Percentiles rank a stretch among this genome's conserved stretches.
These are phyloP conservation scores for Sciurus vulgaris DNA, from an alignment of 2,797 vertebrate species.

Conservation along the genomic window DNA sequence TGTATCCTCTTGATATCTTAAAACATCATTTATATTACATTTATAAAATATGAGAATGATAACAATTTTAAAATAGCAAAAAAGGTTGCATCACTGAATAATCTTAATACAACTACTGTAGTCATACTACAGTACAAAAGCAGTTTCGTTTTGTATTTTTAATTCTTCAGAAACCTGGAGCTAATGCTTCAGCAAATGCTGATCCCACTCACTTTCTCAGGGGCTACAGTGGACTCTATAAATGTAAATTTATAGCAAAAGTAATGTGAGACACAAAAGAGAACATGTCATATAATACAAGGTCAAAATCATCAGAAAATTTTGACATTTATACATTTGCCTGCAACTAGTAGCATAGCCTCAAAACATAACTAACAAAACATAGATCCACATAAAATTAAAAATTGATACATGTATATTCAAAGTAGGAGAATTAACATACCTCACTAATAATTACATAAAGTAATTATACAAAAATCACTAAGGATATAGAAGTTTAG, in stretches of 20 bases:
- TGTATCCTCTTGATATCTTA: background rate
- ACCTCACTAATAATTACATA: background rate
- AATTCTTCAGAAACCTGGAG: background rate
- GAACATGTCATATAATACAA: background rate
- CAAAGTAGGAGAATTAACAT: background rate
- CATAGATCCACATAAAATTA: background rate
- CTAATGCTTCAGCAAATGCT: too few species aligned
- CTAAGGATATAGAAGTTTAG: background rate
- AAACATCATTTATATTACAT: background rate
- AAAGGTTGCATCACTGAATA: background rate
- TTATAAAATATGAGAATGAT: background rate
- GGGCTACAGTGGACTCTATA: background rate
- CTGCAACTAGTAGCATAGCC: background rate
- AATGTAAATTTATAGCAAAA: background rate
- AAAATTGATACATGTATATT: background rate
- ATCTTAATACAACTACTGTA: background rate
- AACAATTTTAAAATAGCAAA: background rate
- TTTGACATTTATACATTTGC: background rate
- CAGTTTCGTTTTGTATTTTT: background rate
- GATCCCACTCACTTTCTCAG: background rate
- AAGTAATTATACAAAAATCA: background rate
- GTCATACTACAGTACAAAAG: background rate
- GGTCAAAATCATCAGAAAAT: background rate
- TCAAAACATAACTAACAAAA: background rate
- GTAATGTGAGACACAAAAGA: background rate